Conservation (phyloP, 2,797 vertebrate genomes). For the Emys orbicularis region DNA sequence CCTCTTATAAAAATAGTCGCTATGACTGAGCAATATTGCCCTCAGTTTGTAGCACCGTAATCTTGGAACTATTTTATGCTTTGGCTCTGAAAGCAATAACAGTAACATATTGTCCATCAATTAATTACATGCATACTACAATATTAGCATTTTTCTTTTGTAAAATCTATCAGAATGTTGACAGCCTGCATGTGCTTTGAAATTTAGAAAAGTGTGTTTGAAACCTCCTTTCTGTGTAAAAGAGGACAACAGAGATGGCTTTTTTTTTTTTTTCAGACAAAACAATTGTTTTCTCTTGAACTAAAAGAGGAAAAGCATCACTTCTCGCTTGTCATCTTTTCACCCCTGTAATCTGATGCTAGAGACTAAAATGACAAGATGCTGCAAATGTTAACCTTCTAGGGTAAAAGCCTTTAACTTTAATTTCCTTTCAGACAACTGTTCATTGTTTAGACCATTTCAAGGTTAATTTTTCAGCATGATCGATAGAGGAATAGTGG, state of each 20-base stretch:
- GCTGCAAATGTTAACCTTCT: constrained; percentile 3
- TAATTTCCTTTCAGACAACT: constrained; percentile 28
- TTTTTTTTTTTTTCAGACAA: not conserved
- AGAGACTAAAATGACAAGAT: not conserved
- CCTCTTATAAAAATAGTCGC: not conserved
- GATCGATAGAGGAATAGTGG: constrained; percentile 31
- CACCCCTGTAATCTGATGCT: not conserved
- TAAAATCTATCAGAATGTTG: not conserved
- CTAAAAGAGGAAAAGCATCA: not conserved
- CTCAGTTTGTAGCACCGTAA: not conserved
- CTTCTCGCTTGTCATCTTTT: not conserved
- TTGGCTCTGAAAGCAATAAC: not conserved
- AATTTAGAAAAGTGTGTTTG: not conserved
- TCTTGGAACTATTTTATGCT: not conserved
- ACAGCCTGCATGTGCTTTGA: not conserved
- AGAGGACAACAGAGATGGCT: not conserved
- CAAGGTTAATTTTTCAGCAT: constrained; percentile 42
- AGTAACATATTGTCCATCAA: not conserved
- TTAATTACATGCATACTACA: not conserved
- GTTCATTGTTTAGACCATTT: constrained; percentile 40
- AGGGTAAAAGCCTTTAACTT: not conserved
- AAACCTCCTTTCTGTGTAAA: not conserved
- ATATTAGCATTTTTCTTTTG: not conserved
- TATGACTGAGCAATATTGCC: not conserved
- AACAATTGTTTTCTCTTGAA: not conserved